phyloP scores from a whole-genome alignment of 2,113 vertebrate species.

The Paratilapia polleni region DNA sequence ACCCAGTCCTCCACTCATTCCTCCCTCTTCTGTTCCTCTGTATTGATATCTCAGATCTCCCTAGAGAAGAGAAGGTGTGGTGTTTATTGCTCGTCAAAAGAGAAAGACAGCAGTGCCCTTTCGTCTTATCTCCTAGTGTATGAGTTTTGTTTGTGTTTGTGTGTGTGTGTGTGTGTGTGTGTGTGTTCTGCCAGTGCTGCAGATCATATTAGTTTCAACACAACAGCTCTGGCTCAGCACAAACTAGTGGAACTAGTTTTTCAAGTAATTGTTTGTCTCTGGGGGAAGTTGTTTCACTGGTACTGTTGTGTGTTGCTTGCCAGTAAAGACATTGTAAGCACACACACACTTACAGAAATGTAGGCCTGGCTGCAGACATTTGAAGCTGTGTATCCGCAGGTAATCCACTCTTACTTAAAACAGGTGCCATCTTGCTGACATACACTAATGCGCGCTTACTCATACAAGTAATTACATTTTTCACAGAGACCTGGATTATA shows the following conservation, averaged over 20 bases:
- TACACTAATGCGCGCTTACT: conserved; percentile 73
- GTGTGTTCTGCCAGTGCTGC: conserved; percentile 31
- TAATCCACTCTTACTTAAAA: conserved; percentile 73
- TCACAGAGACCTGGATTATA: conserved; percentile 67
- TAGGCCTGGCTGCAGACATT: conserved; percentile 50
- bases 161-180: conserved; percentile 6
- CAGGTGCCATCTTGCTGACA: conserved; percentile 69
- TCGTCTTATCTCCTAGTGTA: conserved; percentile 38
- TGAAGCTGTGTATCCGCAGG: conserved; percentile 54
- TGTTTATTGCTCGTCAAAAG: conserved; percentile 67
- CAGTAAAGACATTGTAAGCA: not conserved
- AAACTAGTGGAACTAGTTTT: conserved; percentile 67
- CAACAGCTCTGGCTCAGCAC: conserved; percentile 44
- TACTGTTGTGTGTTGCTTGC: conserved; percentile 8
- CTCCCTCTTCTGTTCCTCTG: conserved; percentile 25
- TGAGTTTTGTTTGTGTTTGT: conserved; percentile 15
- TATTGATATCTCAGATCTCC: conserved; percentile 65
- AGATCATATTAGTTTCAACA: conserved; percentile 58
- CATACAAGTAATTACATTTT: conserved; percentile 78
- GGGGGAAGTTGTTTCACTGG: conserved; percentile 43
- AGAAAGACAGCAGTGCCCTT: conserved; percentile 62
- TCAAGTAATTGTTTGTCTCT: conserved; percentile 62
- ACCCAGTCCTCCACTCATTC: conserved; percentile 36
- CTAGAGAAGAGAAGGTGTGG: conserved; percentile 47
- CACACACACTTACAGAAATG: not conserved